Percentiles rank a stretch among this genome's conserved stretches.
Conservation (phyloP, 2,113 vertebrate genomes). For the Petrocephalus microphthalmus region DNA sequence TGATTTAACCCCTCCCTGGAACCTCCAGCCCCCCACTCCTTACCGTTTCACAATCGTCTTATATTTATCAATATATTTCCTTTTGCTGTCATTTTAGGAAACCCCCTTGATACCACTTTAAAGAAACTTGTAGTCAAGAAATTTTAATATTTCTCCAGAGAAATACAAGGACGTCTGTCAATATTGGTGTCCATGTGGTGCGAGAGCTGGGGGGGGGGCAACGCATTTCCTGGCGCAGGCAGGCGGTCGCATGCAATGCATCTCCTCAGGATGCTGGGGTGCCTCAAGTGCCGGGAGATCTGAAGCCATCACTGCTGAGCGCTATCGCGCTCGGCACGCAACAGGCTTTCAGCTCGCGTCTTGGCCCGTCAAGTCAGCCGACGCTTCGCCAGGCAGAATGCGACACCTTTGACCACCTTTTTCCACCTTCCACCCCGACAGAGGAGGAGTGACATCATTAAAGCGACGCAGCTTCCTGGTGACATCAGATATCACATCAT, state of each 20-base stretch:
- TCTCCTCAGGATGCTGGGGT: neutral
- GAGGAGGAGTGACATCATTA: neutral
- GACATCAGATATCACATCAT: neutral
- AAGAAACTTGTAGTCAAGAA: neutral
- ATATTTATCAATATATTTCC: neutral
- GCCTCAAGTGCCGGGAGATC: neutral
- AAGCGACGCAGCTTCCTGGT: neutral
- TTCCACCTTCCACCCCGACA: neutral
- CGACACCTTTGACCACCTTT: neutral
- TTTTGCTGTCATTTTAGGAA: neutral
- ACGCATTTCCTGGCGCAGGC: neutral
- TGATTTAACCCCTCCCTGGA: neutral
- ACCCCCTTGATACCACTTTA: neutral
- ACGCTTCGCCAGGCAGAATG: neutral
- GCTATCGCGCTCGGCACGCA: neutral
- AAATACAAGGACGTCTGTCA: neutral
- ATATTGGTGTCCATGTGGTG: neutral
- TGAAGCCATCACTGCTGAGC: neutral
- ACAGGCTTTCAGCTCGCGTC: neutral
- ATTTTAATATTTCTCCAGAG: neutral
- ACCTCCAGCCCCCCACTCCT: neutral
- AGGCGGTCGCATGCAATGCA: neutral
- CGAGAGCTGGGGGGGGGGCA: slow-evolving; percentile 8
- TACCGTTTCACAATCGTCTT: neutral
- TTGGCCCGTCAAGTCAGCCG: neutral